These are phyloP conservation scores for Spodoptera litura DNA, from an alignment of 1,140 invertebrate species.

Conservation along the genomic window DNA sequence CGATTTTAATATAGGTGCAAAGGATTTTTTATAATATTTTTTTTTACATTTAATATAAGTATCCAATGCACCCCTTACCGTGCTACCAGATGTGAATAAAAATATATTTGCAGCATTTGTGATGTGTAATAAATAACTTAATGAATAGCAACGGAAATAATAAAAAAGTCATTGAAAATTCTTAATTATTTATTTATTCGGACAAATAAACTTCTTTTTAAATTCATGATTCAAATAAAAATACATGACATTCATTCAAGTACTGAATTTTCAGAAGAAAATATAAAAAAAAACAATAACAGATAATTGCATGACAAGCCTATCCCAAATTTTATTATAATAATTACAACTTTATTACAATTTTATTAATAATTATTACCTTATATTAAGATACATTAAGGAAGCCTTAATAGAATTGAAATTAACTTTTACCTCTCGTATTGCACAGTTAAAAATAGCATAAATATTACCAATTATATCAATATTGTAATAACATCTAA, in stretches of 20 bases:
- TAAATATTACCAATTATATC: conserved; percentile 74
- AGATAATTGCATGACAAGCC: conserved; percentile 78
- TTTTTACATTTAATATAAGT: no score
- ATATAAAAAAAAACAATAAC: conserved; percentile 73
- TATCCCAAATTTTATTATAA: conserved; percentile 73
- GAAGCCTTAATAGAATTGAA: conserved; percentile 75
- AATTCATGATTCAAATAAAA: conserved; percentile 67
- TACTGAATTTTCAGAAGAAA: conserved; percentile 58
- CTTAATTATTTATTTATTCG: conserved; percentile 84
- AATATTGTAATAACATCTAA: conserved; percentile 70
- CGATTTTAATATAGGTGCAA: no score
- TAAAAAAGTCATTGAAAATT: conserved; percentile 71
- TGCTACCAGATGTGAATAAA: neutral
- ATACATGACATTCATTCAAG: conserved; percentile 50
- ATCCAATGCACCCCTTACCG: neutral
- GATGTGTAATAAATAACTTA: neutral
- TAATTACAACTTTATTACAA: conserved; percentile 83
- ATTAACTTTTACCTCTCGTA: conserved; percentile 74
- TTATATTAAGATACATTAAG: conserved; percentile 78
- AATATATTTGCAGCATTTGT: no score
- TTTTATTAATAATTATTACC: conserved; percentile 74
- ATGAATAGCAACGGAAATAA: neutral
- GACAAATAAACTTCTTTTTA: conserved; percentile 78
- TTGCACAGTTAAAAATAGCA: conserved; percentile 80
- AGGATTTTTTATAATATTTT: no score